Conservation (phyloP, 2,113 vertebrate species). For the Arvicanthis niloticus region DNA sequence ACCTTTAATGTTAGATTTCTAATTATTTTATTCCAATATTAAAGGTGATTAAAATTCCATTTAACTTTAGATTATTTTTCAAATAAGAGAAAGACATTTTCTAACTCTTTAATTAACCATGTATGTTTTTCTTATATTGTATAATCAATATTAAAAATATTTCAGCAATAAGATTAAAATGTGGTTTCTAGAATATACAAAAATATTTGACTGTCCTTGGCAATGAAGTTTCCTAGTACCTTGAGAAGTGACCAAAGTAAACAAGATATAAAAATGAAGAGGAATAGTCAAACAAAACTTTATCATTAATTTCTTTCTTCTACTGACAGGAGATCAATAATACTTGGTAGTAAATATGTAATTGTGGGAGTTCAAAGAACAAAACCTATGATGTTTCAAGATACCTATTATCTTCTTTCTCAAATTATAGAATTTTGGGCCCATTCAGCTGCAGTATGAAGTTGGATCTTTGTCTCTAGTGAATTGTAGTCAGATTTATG, state of each 20-base stretch:
- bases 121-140: neutral
- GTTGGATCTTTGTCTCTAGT: neutral
- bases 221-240: neutral
- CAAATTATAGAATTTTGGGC: neutral
- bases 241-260: neutral
- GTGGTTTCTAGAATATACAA: conserved; percentile 44
- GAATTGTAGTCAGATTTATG: neutral
- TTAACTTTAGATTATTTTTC: conserved; percentile 49
- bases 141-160: neutral
- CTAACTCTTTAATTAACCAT: conserved; percentile 42
- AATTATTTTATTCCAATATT: conserved; percentile 41
- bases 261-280: conserved; percentile 34
- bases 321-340: neutral
- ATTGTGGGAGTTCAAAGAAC: neutral
- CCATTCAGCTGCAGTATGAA: neutral
- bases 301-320: neutral
- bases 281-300: neutral
- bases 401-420: neutral
- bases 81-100: conserved; percentile 31
- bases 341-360: neutral
- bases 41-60: conserved; percentile 30
- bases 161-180: conserved; percentile 58
- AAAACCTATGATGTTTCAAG: neutral
- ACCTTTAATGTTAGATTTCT: neutral
- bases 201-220: neutral